phyloP scores from a whole-genome alignment of 2,888 invertebrate genomes.

The Rugalucina vietnamica region DNA sequence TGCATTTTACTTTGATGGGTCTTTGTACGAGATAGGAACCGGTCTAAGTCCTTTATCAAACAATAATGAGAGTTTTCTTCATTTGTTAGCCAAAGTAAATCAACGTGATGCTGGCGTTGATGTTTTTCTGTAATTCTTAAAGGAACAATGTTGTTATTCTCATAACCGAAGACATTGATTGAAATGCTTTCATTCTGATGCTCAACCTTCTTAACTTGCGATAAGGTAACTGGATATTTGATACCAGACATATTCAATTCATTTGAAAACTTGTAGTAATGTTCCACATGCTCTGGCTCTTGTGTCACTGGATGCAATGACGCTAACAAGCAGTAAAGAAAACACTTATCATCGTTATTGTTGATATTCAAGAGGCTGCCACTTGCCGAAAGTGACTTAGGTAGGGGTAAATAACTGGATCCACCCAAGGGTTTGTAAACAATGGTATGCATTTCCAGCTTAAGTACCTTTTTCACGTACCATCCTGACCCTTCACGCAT shows the following conservation, averaged over 20 bases:
- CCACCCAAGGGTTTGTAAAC: constrained; percentile 48
- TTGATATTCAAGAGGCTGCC: constrained; percentile 41
- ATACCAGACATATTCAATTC: constrained; percentile 48
- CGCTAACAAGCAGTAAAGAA: constrained; percentile 48
- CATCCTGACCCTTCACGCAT: constrained; percentile 44
- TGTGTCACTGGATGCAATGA: constrained; percentile 27
- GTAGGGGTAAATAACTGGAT: constrained; percentile 43
- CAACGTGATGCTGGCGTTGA: constrained; percentile 38
- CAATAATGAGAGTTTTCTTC: constrained; percentile 46
- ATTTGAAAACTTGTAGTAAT: constrained; percentile 33
- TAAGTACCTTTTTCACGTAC: constrained; percentile 42
- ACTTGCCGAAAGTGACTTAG: constrained; percentile 9
- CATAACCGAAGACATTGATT: constrained; percentile 53
- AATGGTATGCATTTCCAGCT: constrained; percentile 44
- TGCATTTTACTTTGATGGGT: constrained; percentile 6
- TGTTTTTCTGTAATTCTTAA: constrained; percentile 34
- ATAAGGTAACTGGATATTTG: constrained; percentile 40
- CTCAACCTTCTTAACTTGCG: constrained; percentile 37
- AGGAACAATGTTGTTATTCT: constrained; percentile 41
- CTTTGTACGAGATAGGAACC: constrained; percentile 48
- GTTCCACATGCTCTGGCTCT: constrained; percentile 29
- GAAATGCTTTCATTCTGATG: constrained; percentile 39
- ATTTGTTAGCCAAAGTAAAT: constrained; percentile 46
- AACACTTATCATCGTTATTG: constrained; percentile 52
- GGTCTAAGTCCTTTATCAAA: constrained; percentile 51